Percentiles rank a stretch among this genome's conserved stretches.
Conservation (phyloP, 2,113 vertebrate species). For the Lutjanus erythropterus region DNA sequence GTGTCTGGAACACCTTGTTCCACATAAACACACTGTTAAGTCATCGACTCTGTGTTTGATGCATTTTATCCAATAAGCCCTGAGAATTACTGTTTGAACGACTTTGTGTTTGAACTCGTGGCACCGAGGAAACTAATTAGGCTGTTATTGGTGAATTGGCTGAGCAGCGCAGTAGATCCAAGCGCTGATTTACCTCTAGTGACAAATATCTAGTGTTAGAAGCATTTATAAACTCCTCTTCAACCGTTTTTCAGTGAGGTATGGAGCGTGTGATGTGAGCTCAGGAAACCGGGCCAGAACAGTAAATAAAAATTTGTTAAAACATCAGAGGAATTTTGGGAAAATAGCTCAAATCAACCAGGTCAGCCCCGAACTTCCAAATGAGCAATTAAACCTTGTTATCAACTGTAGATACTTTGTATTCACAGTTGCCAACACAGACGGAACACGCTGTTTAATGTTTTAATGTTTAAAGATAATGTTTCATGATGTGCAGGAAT, state of each 20-base stretch:
- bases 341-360: conserved; percentile 4
- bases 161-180: not conserved
- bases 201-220: conserved; percentile 20
- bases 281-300: not conserved
- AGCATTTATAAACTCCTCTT: not conserved
- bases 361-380: not conserved
- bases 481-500: conserved; percentile 21
- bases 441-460: conserved; percentile 21
- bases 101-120: conserved; percentile 45
- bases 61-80: conserved; percentile 37
- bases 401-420: not conserved
- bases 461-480: conserved; percentile 28
- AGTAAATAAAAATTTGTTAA: conserved; percentile 17
- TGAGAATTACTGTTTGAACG: conserved; percentile 31
- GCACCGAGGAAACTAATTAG: conserved; percentile 34
- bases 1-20: conserved; percentile 30
- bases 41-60: conserved; percentile 23
- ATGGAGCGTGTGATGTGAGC: not conserved
- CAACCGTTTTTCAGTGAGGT: not conserved
- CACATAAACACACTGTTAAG: conserved; percentile 22
- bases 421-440: conserved; percentile 6
- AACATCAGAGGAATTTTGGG: conserved; percentile 7
- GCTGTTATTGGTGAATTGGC: conserved; percentile 20
- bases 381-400: conserved; percentile 11
- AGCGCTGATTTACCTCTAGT: conserved; percentile 4